Evolutionary conservation across 2,797 vertebrate genomes (phyloP).

Genomic region (Dicrostonyx torquatus): DNA sequence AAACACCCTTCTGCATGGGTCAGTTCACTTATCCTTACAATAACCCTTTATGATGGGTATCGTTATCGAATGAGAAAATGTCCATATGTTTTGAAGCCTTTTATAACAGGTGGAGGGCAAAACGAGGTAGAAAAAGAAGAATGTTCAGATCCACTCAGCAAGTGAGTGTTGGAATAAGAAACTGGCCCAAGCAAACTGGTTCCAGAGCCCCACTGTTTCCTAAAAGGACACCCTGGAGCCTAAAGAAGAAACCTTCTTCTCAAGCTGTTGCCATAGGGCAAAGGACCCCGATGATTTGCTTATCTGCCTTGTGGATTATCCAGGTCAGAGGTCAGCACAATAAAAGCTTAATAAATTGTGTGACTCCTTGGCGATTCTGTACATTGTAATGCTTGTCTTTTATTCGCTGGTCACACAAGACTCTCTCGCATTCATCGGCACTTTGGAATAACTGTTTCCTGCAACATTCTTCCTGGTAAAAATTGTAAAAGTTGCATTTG

Average conservation of each 20-base stretch:
- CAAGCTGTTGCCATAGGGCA: background rate
- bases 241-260: background rate
- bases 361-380: background rate
- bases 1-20: background rate
- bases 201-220: background rate
- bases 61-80: background rate
- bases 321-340: slow-evolving; percentile 22
- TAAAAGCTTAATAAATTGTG: background rate
- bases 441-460: background rate
- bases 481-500: background rate
- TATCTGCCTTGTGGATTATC: background rate
- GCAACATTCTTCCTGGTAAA: background rate
- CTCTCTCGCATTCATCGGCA: too few relatives aligned
- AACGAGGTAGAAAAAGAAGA: background rate
- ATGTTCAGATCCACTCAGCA: background rate
- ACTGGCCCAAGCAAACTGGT: background rate
- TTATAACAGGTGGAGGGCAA: background rate
- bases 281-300: background rate
- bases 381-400: background rate
- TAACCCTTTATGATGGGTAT: background rate
- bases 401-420: background rate
- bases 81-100: background rate
- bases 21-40: background rate
- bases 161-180: background rate
- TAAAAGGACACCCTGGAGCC: background rate